Base-by-base conservation (phyloP, 2,797 vertebrate species). In the Siniperca obscura region DNA sequence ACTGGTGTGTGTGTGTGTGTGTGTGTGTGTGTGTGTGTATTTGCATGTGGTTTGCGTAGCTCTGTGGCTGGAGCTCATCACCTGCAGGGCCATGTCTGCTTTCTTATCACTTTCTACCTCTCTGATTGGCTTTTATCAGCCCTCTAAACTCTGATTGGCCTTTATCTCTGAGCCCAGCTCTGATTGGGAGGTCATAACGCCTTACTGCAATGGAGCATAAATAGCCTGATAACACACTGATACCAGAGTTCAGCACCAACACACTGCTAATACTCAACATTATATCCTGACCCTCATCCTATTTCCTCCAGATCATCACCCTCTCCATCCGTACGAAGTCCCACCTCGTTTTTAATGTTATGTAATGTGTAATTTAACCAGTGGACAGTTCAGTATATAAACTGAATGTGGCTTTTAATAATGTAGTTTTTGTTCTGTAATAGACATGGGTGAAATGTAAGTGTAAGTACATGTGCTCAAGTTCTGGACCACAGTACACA, bases 51-150 rank as follows among this genome's bases (percentile, higher is more conserved):
- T 85, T 87, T 91, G 85, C 55, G 16, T 86, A 68, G 65, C 78
- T 82, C 65, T 65, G 70, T 81, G 67, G 66, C 72, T 25, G 25
- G 42, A 70, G 80, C 86, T 90, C 86, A 80, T 91, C 90, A 90
- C 83, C 90, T 91, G 80, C 84, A 81, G 85, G 70, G 42, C 67
- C 87, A 86, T 84, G 73, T 89, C 84, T 71, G 85, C 70, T 81
- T 74, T 83, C 90, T 93, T 93, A 93, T 94, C 91, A 83, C 85
- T 82, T 68, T 71, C 38, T 87, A 48, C 70, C 57, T 71, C 81
- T 90, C 77, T 91, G 89, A 92, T 90, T 93, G 89, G 89, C 88
- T 80, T 74, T 92, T 92, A 93, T 94, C 90, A 75, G 70, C 64
- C 71, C 80, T 83, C 81, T 77, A 80, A 84, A 89, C 88, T 91